Percentiles rank a stretch among this genome's conserved stretches.
These are phyloP conservation scores for Sminthurinus aureus DNA, from an alignment of 2,888 invertebrate genomes.

Conservation along the genomic window DNA sequence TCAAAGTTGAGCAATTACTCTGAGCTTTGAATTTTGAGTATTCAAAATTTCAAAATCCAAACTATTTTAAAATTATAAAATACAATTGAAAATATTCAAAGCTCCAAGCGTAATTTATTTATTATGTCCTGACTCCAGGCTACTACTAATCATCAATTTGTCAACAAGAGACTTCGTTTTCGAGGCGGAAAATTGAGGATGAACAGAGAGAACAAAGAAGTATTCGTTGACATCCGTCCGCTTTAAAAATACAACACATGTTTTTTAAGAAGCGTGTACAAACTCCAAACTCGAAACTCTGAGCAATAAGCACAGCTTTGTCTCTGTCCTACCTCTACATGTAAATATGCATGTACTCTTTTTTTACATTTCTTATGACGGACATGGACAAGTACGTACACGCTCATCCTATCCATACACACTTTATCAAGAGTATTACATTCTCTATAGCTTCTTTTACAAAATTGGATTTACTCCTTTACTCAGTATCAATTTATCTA, in stretches of 20 bases:
- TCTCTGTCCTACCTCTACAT: neutral
- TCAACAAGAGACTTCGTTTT: slow-evolving; percentile 34
- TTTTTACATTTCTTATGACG: neutral
- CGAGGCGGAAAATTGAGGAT: slow-evolving; percentile 38
- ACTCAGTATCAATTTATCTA: no score
- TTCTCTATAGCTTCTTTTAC: neutral
- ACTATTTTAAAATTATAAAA: slow-evolving; percentile 10
- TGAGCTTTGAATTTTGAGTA: no score
- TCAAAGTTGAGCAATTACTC: neutral
- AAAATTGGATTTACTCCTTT: no score
- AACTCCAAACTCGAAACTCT: neutral
- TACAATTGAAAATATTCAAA: slow-evolving; percentile 14
- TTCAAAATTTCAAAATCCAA: neutral
- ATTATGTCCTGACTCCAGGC: neutral
- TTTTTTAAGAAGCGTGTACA: slow-evolving; percentile 23
- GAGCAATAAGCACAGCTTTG: neutral
- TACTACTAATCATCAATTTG: slow-evolving; percentile 31
- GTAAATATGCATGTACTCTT: neutral
- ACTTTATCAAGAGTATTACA: neutral
- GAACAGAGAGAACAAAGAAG: slow-evolving; percentile 41
- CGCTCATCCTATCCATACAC: neutral
- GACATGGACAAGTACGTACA: neutral
- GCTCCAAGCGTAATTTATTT: neutral
- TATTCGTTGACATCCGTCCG: slow-evolving; percentile 40
- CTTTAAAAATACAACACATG: slow-evolving; percentile 37